Evolutionary conservation across 2,113 vertebrate species (phyloP), one percentile per base, ranked within the genome.

Genomic region (Aptenodytes forsteri): DNA sequence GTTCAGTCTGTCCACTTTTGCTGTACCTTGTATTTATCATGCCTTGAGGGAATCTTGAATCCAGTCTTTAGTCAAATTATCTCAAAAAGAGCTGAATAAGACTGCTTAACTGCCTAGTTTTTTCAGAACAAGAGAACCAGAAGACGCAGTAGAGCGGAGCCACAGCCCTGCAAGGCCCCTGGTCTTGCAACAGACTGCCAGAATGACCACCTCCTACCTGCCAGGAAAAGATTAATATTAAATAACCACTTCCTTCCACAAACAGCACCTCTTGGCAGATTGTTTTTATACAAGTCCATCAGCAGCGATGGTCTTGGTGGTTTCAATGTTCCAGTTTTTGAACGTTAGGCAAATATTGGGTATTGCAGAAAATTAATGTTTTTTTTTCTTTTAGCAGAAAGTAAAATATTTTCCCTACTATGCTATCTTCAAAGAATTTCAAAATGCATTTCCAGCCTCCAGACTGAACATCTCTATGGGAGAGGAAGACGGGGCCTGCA

Each of bases 251-350:
- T 36, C 65, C 72, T 26, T 10, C 50, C 67, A 9, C n/a, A 11
- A 5, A 25, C 14, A 34, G 42, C 64, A 40, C 38, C 44, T 40
- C 16, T 10, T 7, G 40, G 36, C 29, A 20, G 25, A 3, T 6
- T 7, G 20, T 2, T 56, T 42, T 38, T n/a, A 27, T 5, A 11
- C 46, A 23, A 23, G 34, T 2, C 18, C 42, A 5, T 4, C 34
- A 47, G 58, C 61, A 6, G 49, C 6, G 2, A 40, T 0, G 13
- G 20, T 7, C 49, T 17, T 0, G 2, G 22, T 5, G 7, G 73
- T 29, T 61, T 52, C 50, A 18, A 2, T 0, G 3, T 4, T 5
- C 36, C 30, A 9, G 19, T 1, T 58, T 69, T 16, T 7, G n/a
- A 86, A 17, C 2, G 1, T 38, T 5, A 11, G 56, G 42, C 32